Conservation (phyloP, 2,113 vertebrate species). For the Calidris pugnax region DNA sequence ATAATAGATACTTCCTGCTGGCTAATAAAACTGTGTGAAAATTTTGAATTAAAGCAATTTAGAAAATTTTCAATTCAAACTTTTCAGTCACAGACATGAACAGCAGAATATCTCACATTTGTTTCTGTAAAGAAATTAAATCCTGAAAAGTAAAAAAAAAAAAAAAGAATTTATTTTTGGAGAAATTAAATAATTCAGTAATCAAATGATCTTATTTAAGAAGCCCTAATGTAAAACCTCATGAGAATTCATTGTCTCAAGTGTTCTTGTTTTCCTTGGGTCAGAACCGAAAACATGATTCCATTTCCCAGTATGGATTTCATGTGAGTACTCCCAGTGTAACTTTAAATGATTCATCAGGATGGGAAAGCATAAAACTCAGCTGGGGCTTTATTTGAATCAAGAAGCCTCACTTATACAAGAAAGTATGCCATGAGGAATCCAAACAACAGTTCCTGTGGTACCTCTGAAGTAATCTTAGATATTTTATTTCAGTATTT, state of each 20-base stretch:
- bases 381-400: not conserved
- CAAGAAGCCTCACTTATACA: not conserved
- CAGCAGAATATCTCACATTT: not conserved
- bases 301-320: not conserved
- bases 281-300: not conserved
- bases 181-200: not conserved
- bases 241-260: not conserved
- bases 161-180: not conserved
- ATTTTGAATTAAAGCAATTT: not conserved
- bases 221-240: not conserved
- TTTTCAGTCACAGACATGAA: not conserved
- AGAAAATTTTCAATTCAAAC: not conserved
- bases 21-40: not conserved
- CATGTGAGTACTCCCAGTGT: not conserved
- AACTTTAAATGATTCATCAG: not conserved
- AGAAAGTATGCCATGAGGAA: not conserved
- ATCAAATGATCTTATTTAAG: not conserved
- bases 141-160: not conserved
- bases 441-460: not conserved
- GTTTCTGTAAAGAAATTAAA: not conserved
- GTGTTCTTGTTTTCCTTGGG: not conserved
- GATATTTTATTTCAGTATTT: not conserved
- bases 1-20: not conserved
- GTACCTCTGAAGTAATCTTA: not conserved
- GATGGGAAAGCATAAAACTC: not conserved